Evolutionary conservation across 2,113 vertebrate genomes (phyloP), one percentile per base, ranked within the genome.

Genomic region (Onychostoma macrolepis): DNA sequence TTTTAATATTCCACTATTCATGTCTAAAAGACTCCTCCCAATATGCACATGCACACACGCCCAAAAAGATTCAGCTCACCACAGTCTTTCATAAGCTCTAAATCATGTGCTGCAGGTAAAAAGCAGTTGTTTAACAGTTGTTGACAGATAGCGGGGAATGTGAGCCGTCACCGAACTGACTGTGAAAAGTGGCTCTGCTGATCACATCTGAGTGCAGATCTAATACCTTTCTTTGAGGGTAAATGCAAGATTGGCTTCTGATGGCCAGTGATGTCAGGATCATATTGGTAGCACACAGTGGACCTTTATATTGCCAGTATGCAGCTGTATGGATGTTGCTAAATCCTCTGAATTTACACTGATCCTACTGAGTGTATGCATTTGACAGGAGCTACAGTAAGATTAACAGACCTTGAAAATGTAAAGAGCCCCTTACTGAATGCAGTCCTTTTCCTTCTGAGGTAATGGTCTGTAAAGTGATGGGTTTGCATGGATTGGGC

Each of bases 391-490:
- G 80, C 61, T 0, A 77, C 89, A 89, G 90, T 84, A 92, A 94
- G 93, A 94, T 95, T 93, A 92, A 95, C 76, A 89, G 92, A 90
- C 88, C 48, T 48, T 89, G 86, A 88, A 90, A 93, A 91, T 45
- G 58, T 93, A 93, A 89, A 90, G 89, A 90, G 88, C 85, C 83
- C 90, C 87, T 84, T 87, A 80, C 87, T 94, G 91, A 94, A 92
- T 87, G 69, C 83, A 72, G 41, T 87, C 89, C 87, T 93, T 94
- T 91, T 94, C 87, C 92, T 78, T 90, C 90, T 93, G 92, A 94
- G 90, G 91, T 94, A 93, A 94, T 93, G 90, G 91, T 88, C 87
- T 92, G 89, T 93, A 91, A 90, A 91, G 88, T 88, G 88, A 90
- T 77, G 56, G 84, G 36, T 36, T 88, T 87, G 92, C 45, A 38